Conservation (phyloP, 2,113 vertebrate species). For the Rhea americana region DNA sequence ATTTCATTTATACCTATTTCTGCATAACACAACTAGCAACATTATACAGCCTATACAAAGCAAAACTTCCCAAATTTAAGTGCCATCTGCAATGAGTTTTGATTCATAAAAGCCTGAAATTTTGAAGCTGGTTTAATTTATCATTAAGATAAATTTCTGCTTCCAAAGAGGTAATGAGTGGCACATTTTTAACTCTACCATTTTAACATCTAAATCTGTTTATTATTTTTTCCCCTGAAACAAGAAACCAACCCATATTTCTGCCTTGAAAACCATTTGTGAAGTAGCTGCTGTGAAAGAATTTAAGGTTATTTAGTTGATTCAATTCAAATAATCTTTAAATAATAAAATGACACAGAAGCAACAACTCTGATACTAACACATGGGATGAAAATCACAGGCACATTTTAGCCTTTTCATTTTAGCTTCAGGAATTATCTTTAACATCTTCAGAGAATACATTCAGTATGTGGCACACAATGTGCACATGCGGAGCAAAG, state of each 20-base stretch:
- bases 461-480: rapidly evolving
- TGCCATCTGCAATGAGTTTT: neutral
- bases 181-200: neutral
- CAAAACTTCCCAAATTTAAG: neutral
- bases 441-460: neutral
- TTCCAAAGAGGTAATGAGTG: neutral
- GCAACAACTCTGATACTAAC: neutral
- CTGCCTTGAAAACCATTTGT: neutral
- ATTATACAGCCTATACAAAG: neutral
- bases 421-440: neutral
- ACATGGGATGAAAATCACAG: neutral
- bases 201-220: neutral
- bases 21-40: neutral
- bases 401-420: neutral
- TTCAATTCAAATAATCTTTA: slow-evolving; percentile 16
- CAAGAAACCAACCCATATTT: neutral
- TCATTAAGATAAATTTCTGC: neutral
- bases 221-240: neutral
- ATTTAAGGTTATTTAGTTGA: slow-evolving; percentile 9
- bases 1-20: neutral
- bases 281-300: neutral
- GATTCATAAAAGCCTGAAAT: neutral
- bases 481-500: neutral
- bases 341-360: slow-evolving; percentile 46
- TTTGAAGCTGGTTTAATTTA: neutral